Evolutionary conservation across 1,140 invertebrate genomes (phyloP).

Genomic region (Amphibalanus amphitrite): DNA sequence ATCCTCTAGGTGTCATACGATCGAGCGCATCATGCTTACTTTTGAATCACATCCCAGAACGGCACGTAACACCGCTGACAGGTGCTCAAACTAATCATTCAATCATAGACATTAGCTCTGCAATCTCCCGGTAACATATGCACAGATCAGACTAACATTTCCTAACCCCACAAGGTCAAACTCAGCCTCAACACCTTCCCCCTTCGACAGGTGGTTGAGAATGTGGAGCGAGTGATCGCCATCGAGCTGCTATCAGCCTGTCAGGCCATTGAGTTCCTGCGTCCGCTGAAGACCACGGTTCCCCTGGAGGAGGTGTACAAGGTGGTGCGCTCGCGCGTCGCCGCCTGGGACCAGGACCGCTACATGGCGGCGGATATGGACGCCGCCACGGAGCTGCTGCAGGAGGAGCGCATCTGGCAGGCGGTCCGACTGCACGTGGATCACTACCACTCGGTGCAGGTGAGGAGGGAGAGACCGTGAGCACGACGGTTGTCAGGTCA

Average conservation of each 20-base stretch:
- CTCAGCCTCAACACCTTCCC: slow-evolving; percentile 3
- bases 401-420: slow-evolving; percentile 38
- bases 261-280: slow-evolving; percentile 54
- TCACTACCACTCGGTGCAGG: slow-evolving; percentile 28
- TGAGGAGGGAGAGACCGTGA: no score
- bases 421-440: slow-evolving; percentile 31
- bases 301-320: slow-evolving; percentile 49
- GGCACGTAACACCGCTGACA: no score
- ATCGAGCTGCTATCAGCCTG: slow-evolving; percentile 52
- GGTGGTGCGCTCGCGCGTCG: slow-evolving; percentile 37
- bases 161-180: no score
- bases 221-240: slow-evolving; percentile 47
- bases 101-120: no score
- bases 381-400: slow-evolving; percentile 35
- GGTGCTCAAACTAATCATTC: no score
- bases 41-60: no score
- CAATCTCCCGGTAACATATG: no score
- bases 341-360: slow-evolving; percentile 44
- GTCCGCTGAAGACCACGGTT: slow-evolving; percentile 46
- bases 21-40: no score
- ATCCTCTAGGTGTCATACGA: no score
- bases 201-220: slow-evolving; percentile 43
- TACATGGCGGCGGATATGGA: slow-evolving; percentile 49
- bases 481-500: no score
- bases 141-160: no score